Percentiles rank a stretch among this genome's conserved stretches.
Evolutionary conservation across 2,888 invertebrate genomes (phyloP).

Genomic region (Galeruca laticollis): DNA sequence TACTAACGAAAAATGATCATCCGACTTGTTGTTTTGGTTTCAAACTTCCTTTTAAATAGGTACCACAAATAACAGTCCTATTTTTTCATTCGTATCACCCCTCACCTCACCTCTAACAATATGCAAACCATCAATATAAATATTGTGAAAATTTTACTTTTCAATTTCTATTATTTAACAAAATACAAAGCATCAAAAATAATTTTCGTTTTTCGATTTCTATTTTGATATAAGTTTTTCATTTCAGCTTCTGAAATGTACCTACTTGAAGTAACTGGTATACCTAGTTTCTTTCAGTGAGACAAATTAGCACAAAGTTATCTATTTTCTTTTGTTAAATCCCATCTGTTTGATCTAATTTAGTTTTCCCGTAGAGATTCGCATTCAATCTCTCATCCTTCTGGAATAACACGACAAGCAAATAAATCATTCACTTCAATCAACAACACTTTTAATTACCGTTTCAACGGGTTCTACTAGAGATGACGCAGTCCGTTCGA

Average conservation of each 20-base stretch:
- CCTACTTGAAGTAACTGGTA: too few relatives aligned
- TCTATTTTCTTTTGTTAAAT: conserved; percentile 1
- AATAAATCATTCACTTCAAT: conserved; percentile 63
- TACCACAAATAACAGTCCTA: too few relatives aligned
- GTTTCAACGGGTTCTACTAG: conserved; percentile 58
- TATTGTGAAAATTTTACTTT: too few relatives aligned
- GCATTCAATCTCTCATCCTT: not conserved
- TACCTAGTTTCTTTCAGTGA: not conserved
- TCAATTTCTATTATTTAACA: too few relatives aligned
- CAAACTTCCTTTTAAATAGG: not conserved
- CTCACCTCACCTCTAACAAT: too few relatives aligned
- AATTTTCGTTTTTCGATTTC: not conserved
- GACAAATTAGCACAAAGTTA: not conserved
- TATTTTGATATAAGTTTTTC: too few relatives aligned
- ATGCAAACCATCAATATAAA: too few relatives aligned
- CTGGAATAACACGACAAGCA: conserved; percentile 46
- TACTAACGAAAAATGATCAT: not conserved
- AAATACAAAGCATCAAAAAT: too few relatives aligned
- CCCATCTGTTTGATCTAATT: conserved; percentile 11
- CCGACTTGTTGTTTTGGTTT: too few relatives aligned
- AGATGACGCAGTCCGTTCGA: conserved; percentile 59
- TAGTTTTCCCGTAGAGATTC: not conserved
- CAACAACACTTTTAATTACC: conserved; percentile 62
- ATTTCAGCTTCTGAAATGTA: too few relatives aligned
- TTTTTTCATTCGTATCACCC: too few relatives aligned